Evolutionary conservation across 1,140 invertebrate species (phyloP).

Genomic region (Yoshiicerus persimilis): DNA sequence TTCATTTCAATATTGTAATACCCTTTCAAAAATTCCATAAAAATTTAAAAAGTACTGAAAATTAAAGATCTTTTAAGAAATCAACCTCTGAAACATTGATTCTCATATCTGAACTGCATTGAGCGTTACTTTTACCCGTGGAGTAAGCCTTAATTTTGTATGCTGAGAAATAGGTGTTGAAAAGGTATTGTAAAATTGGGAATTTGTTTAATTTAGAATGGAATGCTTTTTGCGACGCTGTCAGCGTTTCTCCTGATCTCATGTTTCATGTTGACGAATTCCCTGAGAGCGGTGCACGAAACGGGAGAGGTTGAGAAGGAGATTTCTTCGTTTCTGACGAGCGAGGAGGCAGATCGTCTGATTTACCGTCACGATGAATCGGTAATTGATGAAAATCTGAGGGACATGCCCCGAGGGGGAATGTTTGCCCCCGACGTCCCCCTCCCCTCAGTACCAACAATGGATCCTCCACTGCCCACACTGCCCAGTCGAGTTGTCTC

Average conservation of each 20-base stretch:
- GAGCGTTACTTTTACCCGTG: not conserved
- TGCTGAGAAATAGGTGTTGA: not conserved
- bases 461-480: conserved; percentile 44
- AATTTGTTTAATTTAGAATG: not conserved
- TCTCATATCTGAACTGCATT: not conserved
- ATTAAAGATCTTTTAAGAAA: too few species aligned
- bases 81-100: too few species aligned
- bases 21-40: too few species aligned
- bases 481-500: not conserved
- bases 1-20: too few species aligned
- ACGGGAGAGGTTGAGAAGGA: not conserved
- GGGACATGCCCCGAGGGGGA: conserved; percentile 34
- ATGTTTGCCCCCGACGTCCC: conserved; percentile 33
- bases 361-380: conserved; percentile 41
- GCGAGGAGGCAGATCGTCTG: conserved; percentile 43
- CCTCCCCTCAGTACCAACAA: conserved; percentile 35
- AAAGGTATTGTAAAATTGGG: not conserved
- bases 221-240: not conserved
- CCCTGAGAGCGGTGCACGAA: not conserved
- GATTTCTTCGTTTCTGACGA: not conserved
- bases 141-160: not conserved
- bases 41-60: too few species aligned
- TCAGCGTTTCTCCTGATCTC: not conserved
- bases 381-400: conserved; percentile 44
- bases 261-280: not conserved